Evolutionary conservation across 2,113 vertebrate species (phyloP), one percentile per base, ranked within the genome.

Genomic region (Istiophorus platypterus): DNA sequence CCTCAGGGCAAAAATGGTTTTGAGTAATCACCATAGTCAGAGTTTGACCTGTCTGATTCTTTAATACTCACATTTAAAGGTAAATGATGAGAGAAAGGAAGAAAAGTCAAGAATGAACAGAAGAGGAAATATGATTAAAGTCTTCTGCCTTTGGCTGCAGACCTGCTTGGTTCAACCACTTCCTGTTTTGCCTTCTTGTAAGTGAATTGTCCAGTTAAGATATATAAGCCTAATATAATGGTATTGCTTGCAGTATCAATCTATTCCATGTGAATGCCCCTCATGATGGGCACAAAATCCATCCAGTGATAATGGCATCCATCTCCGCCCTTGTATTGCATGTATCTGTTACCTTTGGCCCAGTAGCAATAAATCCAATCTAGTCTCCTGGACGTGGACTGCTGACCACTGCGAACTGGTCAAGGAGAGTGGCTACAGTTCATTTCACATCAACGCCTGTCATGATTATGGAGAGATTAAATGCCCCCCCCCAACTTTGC

Each of bases 341-440:
- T 95, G 92, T 94, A 92, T 95, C 93, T 95, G 93, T 94, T 95
- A 95, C 94, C 94, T 94, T 94, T 95, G 92, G 88, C 92, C 93
- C 90, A 92, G 87, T 90, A 90, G 92, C 93, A 93, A 95, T 95
- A 94, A 95, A 95, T 95, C 91, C 92, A 94, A 91, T 94, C 93
- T 95, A 90, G 94, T 95, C 92, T 90, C 59, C 83, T 89, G 89
- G 93, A 92, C 88, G 90, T 93, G 93, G 94, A 91, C 92, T 90
- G 80, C 91, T 95, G 94, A 92, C 93, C 94, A 94, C 91, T 90
- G 88, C 79, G 79, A 94, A 90, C 91, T 94, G 93, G 94, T 95
- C 94, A 94, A 93, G 92, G 92, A 93, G 92, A 95, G 82, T 88
- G 86, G 89, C 89, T 86, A 91, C 92, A 94, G 90, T 93, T 93